phyloP scores from a whole-genome alignment of 1,140 invertebrate species.

The Danaus melanippus region DNA sequence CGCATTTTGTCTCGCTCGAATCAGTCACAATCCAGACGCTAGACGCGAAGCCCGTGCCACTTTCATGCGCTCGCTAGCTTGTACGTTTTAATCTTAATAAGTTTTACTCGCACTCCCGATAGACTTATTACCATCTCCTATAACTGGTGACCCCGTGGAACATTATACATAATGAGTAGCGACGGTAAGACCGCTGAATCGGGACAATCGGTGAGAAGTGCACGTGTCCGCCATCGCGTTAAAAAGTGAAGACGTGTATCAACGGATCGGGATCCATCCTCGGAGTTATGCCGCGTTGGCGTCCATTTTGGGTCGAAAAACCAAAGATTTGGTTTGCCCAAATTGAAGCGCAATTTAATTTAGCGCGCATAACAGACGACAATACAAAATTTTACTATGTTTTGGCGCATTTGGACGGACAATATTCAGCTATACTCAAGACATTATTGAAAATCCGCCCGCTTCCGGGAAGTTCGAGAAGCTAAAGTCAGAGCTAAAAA shows the following conservation, averaged over 20 bases:
- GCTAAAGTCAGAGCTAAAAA: conserved; percentile 12
- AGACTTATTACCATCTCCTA: neutral
- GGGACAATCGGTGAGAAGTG: conserved; percentile 4
- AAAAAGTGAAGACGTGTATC: conserved; percentile 3
- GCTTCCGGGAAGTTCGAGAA: conserved; percentile 8
- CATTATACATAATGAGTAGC: neutral
- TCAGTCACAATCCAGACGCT: too few relatives aligned
- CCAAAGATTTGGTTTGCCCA: conserved; percentile 16
- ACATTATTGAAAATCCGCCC: conserved; percentile 13
- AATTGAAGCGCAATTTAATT: conserved; percentile 13
- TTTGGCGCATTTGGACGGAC: conserved; percentile 6
- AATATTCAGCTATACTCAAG: conserved; percentile 8
- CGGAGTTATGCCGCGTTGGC: conserved; percentile 14
- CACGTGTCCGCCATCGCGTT: conserved; percentile 5
- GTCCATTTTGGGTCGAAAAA: conserved; percentile 21
- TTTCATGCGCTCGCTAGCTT: too few relatives aligned
- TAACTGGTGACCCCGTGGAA: conserved; percentile 4
- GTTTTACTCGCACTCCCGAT: too few relatives aligned
- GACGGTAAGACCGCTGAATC: conserved; percentile 1
- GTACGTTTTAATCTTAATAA: too few relatives aligned
- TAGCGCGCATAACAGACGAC: conserved; percentile 14
- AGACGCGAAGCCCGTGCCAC: too few relatives aligned
- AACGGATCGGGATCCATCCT: conserved; percentile 7
- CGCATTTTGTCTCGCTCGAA: too few relatives aligned
- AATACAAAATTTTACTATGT: conserved; percentile 16